Evolutionary conservation across 2,797 vertebrate species (phyloP).

Genomic region (Kryptopterus vitreolus): DNA sequence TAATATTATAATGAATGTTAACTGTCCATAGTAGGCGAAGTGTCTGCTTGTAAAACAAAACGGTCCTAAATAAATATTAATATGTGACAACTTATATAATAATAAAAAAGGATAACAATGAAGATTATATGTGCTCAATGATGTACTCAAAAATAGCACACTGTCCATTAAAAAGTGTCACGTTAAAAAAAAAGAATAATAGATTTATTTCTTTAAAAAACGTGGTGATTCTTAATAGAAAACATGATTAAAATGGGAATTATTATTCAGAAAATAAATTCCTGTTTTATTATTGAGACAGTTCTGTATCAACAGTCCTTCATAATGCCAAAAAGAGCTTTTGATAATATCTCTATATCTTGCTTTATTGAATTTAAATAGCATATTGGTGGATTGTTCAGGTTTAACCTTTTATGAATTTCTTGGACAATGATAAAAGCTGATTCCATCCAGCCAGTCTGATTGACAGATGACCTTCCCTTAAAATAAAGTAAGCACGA

Average conservation of each 20-base stretch:
- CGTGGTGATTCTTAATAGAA: background rate
- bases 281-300: background rate
- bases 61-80: background rate
- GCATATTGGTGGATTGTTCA: background rate
- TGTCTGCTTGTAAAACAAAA: background rate
- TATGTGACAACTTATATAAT: background rate
- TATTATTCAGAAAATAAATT: background rate
- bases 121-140: too few species aligned
- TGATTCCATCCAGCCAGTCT: background rate
- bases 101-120: background rate
- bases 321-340: background rate
- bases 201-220: background rate
- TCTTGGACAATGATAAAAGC: background rate
- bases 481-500: background rate
- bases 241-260: background rate
- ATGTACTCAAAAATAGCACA: background rate
- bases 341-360: background rate
- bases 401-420: background rate
- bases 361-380: background rate
- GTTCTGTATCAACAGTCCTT: background rate
- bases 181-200: background rate
- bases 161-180: background rate
- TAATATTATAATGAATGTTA: background rate
- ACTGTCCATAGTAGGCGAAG: background rate
- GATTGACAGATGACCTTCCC: background rate